Evolutionary conservation across 2,113 vertebrate species (phyloP).

Genomic region (Toxotes jaculatrix): DNA sequence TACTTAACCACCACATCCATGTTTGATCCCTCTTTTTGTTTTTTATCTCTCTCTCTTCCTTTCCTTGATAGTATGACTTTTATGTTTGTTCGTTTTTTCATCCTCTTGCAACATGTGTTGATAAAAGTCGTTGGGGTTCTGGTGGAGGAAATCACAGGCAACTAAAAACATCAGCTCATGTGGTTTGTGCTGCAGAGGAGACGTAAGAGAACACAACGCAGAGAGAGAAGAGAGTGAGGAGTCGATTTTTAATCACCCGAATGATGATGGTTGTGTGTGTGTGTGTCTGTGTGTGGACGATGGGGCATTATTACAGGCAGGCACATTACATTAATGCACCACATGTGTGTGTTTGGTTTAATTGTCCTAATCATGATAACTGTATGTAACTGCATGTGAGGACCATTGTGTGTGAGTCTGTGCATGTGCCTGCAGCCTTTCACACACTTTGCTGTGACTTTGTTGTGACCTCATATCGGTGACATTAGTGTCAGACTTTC

Average conservation of each 20-base stretch:
- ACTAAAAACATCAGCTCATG: not conserved
- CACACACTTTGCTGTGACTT: constrained; percentile 29
- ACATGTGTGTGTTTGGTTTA: constrained; percentile 35
- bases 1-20: not conserved
- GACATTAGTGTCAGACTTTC: constrained; percentile 17
- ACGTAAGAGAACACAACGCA: not conserved
- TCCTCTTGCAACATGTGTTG: not conserved
- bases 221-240: not conserved
- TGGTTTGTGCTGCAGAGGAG: not conserved
- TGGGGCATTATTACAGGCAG: constrained; percentile 22
- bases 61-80: not conserved
- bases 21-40: not conserved
- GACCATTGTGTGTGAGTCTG: not conserved
- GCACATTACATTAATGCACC: constrained; percentile 14
- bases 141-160: not conserved
- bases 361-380: constrained; percentile 35
- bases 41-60: not conserved
- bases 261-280: constrained; percentile 1
- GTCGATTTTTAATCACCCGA: not conserved
- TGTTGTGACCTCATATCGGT: constrained; percentile 31
- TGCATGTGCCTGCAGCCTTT: not conserved
- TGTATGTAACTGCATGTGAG: not conserved
- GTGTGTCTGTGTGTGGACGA: not conserved
- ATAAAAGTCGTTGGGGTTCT: not conserved
- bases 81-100: not conserved